These are phyloP conservation scores for Malacosoma neustria DNA, from an alignment of 2,888 invertebrate species.

Conservation along the genomic window DNA sequence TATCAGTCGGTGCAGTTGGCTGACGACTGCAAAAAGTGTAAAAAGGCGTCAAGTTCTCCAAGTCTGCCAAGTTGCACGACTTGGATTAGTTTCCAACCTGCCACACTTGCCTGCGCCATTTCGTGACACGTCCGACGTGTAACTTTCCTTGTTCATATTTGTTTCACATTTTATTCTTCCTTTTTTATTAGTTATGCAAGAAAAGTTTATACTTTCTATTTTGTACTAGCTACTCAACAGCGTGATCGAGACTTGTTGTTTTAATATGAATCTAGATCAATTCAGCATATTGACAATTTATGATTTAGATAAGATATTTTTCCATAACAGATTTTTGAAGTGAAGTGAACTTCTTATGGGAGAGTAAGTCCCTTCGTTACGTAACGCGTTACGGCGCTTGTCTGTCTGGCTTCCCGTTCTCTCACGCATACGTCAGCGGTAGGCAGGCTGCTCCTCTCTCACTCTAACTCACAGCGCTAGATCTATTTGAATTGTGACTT, in stretches of 20 bases:
- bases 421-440: background rate
- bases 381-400: background rate
- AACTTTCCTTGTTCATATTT: constrained; percentile 2
- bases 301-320: no score
- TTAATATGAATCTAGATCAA: no score
- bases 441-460: no score
- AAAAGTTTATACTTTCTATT: no score
- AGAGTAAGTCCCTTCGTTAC: no score
- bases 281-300: no score
- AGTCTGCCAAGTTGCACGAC: constrained; percentile 64
- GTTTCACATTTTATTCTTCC: constrained; percentile 15
- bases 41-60: constrained; percentile 42
- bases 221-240: no score
- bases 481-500: no score
- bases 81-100: constrained; percentile 66
- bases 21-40: constrained; percentile 44
- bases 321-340: no score
- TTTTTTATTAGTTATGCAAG: background rate
- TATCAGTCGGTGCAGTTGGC: constrained; percentile 49
- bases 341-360: no score
- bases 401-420: constrained; percentile 6
- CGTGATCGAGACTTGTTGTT: no score
- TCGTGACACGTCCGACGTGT: constrained; percentile 8
- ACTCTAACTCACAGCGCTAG: no score
- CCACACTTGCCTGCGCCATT: constrained; percentile 10